These are phyloP conservation scores for Arrhopalites spinosus DNA, from an alignment of 2,888 invertebrate genomes.

Conservation along the genomic window DNA sequence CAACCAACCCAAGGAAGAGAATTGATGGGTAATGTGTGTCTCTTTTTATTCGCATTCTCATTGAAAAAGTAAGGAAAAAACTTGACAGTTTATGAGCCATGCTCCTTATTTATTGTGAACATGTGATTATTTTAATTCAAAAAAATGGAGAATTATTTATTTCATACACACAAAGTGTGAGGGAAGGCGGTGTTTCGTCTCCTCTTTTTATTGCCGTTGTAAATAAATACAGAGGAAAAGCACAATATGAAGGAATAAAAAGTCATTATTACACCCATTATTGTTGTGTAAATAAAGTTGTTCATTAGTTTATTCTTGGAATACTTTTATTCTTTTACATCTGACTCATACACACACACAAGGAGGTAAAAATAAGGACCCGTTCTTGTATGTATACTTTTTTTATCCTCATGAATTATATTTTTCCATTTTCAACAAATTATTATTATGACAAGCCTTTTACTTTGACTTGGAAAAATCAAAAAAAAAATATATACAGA, in stretches of 20 bases:
- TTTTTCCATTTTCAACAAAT: neutral
- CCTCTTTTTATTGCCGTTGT: neutral
- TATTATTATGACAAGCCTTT: neutral
- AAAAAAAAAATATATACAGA: too few species aligned
- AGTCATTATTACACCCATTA: constrained; percentile 17
- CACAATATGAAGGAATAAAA: neutral
- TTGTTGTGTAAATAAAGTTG: constrained; percentile 25
- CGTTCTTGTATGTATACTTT: too few species aligned
- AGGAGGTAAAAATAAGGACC: neutral
- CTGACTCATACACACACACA: neutral
- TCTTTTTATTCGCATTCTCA: neutral
- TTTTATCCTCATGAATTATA: too few species aligned
- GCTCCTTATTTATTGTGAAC: neutral
- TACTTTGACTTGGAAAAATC: too few species aligned
- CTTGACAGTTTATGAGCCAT: neutral
- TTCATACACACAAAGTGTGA: neutral
- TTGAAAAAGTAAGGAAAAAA: neutral
- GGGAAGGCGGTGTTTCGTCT: neutral
- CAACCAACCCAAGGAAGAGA: neutral
- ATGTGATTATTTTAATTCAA: constrained; percentile 23
- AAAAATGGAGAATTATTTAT: neutral
- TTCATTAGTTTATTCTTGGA: constrained; percentile 33
- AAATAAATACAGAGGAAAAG: constrained; percentile 14
- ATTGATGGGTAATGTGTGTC: neutral
- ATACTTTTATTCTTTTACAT: neutral